phyloP scores from a whole-genome alignment of 2,797 vertebrate species.

The Pygocentrus nattereri region DNA sequence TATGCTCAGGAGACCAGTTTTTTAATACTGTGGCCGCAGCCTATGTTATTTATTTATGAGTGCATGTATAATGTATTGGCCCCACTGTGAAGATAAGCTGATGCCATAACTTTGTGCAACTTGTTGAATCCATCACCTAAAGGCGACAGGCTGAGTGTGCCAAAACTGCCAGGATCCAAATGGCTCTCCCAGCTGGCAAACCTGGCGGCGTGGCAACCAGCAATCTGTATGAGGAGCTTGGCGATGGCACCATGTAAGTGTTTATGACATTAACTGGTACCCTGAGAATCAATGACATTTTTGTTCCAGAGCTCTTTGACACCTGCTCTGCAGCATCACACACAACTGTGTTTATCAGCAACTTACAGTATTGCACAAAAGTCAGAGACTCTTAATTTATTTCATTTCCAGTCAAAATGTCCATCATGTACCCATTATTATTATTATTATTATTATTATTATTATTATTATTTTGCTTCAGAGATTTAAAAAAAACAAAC shows the following conservation, averaged over 20 bases:
- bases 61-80: conserved; percentile 40
- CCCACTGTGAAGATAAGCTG: conserved; percentile 27
- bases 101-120: conserved; percentile 39
- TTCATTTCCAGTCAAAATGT: too few species aligned
- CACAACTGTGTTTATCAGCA: neutral
- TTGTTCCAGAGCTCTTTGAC: neutral
- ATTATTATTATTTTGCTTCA: too few species aligned
- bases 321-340: neutral
- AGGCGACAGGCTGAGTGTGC: conserved; percentile 96
- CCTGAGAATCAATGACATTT: neutral
- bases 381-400: too few species aligned
- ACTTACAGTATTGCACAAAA: neutral
- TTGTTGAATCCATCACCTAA: conserved; percentile 41
- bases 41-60: conserved; percentile 33
- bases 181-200: conserved; percentile 91
- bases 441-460: too few species aligned
- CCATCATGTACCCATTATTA: too few species aligned
- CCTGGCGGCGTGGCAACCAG: conserved; percentile 82
- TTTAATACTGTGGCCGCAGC: conserved; percentile 18
- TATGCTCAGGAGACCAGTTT: conserved; percentile 30
- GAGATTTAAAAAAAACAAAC: too few species aligned
- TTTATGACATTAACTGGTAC: neutral
- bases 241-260: conserved; percentile 96
- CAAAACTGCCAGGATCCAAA: conserved; percentile 96
- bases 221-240: conserved; percentile 96